Base-by-base conservation (phyloP, 2,797 vertebrate species). In the Squalus acanthias region DNA sequence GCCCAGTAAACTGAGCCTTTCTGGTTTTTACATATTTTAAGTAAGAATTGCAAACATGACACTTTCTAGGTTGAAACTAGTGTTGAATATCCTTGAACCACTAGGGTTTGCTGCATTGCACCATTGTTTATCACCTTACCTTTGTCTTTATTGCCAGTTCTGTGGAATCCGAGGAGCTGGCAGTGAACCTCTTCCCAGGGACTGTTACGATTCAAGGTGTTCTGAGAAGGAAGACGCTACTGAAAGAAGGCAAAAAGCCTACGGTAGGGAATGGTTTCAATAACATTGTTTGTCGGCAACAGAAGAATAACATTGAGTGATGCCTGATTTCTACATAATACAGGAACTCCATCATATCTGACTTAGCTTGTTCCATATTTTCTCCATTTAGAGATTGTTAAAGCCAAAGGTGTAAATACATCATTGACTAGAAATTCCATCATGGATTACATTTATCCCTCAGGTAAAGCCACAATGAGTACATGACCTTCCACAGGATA, bases 201-300 rank as follows among this genome's bases (percentile, higher is more conserved):
- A 98, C 98, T 12, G 98, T 99, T 97, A 99, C 99, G 39, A 98
- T 99, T 97, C 99, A 99, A 97, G 99, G 99, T 96, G 99, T 99
- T 96, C 97, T 99, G 97, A 99, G 98, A 97, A 98, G 99, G 97
- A 99, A 99, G 98, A 99, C 99, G 46, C 97, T 99, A 96, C 97
- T 99, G 97, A 99, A 99, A 98, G 99, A 99, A 98, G 99, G 99
- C 97, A 99, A 99, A 98, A 99, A 99, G 97, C 99, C 99, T 96
- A 99, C 99, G 96, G 99, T 99, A 98, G 98, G 98, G 97, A 79
- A 88, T 87, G 79, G 24, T 67, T 96, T 96, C 60, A 85, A 50
- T 85, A 87, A 69, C 29, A 15, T 91, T 93, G 91, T 93, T 93
- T 24, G 82, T 20, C 50, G 82, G 20, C 39, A 46, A 24, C 20